Percentiles rank a stretch among this genome's conserved stretches.
These are phyloP conservation scores for Percopsis omiscomaycus DNA, from an alignment of 2,797 vertebrate species.

Conservation along the genomic window DNA sequence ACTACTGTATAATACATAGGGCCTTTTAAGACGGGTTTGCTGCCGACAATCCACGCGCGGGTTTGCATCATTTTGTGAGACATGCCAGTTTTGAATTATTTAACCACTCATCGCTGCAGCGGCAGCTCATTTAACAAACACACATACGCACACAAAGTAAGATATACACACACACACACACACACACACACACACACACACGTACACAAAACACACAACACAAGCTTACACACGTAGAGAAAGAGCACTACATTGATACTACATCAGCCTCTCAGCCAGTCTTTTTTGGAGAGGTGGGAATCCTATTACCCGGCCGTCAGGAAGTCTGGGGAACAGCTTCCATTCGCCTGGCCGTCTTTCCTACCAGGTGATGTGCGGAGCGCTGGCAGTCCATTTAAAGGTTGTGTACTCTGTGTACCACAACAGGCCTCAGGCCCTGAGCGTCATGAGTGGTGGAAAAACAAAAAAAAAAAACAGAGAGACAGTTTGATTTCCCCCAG, in stretches of 20 bases:
- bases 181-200: constrained; percentile 13
- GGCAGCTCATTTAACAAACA: constrained; percentile 74
- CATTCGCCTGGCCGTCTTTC: constrained; percentile 41
- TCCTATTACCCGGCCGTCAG: constrained; percentile 65
- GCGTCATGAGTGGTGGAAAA: constrained; percentile 66
- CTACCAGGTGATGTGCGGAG: constrained; percentile 49
- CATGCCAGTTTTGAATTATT: constrained; percentile 83
- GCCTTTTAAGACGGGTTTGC: constrained; percentile 81
- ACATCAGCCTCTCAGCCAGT: constrained; percentile 61
- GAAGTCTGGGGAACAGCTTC: constrained; percentile 53
- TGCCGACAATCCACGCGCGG: constrained; percentile 72
- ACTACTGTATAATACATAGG: constrained; percentile 77
- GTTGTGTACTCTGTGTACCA: constrained; percentile 52
- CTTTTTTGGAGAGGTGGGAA: constrained; percentile 64
- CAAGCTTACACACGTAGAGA: constrained; percentile 47
- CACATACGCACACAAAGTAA: constrained; percentile 16
- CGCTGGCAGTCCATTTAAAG: constrained; percentile 62
- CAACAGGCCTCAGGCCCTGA: constrained; percentile 67
- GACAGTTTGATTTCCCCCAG: constrained; percentile 85
- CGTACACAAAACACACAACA: constrained; percentile 40
- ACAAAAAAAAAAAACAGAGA: constrained; percentile 23
- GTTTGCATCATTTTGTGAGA: constrained; percentile 80
- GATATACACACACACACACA: constrained; percentile 21
- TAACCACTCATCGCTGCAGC: constrained; percentile 76
- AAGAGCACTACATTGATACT: constrained; percentile 62